Conservation (phyloP, 2,113 vertebrate genomes). For the Nettapus auritus region DNA sequence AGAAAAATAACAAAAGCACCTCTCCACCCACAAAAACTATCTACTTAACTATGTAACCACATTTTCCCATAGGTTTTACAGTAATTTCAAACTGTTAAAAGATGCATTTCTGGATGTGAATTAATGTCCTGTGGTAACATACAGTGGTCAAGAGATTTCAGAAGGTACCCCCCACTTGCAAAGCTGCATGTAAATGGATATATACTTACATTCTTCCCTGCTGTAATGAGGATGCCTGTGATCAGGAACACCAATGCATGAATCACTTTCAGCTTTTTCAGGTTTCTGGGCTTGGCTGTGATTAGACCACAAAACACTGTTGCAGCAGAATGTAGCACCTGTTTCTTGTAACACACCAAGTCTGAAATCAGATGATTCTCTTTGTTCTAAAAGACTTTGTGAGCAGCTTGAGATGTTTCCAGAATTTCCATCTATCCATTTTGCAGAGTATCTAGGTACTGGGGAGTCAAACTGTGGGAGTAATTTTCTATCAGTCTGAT, state of each 20-base stretch:
- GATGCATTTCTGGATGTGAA: neutral
- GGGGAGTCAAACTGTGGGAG: conserved; percentile 89
- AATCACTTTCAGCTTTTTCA: conserved; percentile 65
- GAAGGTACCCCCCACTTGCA: neutral
- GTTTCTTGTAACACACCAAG: conserved; percentile 78
- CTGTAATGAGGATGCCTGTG: conserved; percentile 72
- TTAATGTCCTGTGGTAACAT: neutral
- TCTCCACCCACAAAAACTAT: neutral
- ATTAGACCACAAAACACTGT: conserved; percentile 76
- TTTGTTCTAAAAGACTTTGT: conserved; percentile 81
- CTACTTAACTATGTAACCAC: neutral
- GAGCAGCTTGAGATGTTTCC: conserved; percentile 77
- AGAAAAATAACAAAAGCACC: neutral
- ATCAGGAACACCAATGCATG: neutral
- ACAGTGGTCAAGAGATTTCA: neutral
- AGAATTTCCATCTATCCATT: conserved; percentile 80
- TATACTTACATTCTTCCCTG: conserved; percentile 89
- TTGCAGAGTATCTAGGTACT: conserved; percentile 91
- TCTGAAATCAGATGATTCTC: conserved; percentile 72
- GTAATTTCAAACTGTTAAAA: neutral
- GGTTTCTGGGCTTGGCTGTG: conserved; percentile 65
- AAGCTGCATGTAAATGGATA: neutral
- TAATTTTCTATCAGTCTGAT: conserved; percentile 85
- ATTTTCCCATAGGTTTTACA: neutral
- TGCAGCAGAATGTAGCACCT: conserved; percentile 65